Conservation (phyloP, 2,113 vertebrate species). For the Ahaetulla prasina region DNA sequence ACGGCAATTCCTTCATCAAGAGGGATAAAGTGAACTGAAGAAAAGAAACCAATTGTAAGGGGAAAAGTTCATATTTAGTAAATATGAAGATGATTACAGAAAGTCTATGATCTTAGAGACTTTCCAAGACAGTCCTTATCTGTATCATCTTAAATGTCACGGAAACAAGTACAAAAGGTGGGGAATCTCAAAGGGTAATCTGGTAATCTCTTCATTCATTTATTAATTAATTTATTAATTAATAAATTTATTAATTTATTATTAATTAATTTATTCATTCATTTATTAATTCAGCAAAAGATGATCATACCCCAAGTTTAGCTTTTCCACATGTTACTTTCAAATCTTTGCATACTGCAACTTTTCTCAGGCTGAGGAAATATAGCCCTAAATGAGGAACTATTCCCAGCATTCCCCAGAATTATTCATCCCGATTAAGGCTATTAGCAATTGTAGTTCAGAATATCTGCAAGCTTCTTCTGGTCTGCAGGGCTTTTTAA, state of each 20-base stretch:
- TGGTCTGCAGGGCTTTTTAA: not conserved
- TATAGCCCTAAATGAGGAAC: not conserved
- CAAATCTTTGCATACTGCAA: not conserved
- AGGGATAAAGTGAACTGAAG: not conserved
- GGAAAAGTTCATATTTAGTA: not conserved
- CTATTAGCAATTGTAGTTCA: not conserved
- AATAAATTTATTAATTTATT: no score
- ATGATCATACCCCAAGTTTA: not conserved
- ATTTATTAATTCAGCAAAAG: not conserved
- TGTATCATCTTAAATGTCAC: not conserved
- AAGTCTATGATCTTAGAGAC: not conserved
- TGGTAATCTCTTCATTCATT: not conserved
- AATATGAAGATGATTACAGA: not conserved
- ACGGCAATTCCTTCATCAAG: accelerated
- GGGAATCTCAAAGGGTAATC: not conserved
- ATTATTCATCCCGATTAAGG: not conserved
- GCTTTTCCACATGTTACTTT: not conserved
- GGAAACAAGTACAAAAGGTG: not conserved
- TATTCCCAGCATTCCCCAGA: not conserved
- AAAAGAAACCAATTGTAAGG: not conserved
- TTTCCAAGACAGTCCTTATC: not conserved
- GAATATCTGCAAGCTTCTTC: not conserved
- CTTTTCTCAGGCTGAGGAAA: not conserved
- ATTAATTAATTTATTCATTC: no score
- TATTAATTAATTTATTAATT: no score